Evolutionary conservation across 2,797 vertebrate genomes (phyloP), one percentile per base, ranked within the genome.

Genomic region (Lithobates sylvaticus): DNA sequence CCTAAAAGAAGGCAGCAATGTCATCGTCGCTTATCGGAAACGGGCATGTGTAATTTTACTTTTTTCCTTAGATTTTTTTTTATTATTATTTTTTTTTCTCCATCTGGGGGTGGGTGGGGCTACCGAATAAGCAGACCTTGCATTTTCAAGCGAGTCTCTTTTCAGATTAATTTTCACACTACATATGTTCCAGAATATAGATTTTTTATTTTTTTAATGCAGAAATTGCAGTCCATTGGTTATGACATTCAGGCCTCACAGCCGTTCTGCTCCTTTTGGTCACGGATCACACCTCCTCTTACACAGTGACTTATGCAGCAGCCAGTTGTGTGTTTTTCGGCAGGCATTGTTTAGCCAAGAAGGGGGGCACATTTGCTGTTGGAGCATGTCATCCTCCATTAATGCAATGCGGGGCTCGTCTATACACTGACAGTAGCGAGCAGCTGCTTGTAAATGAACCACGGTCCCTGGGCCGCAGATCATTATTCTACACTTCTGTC

Each of bases 381-480:
- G 92, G 95, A 93, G 95, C 95, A 94, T 96, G 95, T 97, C 96
- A 92, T 90, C 93, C 88, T 89, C 93, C 88, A 93, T 97, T 97
- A 97, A 94, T 91, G 77, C 92, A 90, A 92, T 94, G 96, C 94
- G 94, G 94, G 78, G 96, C 95, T 95, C 93, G 92, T 91, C 94
- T 95, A 96, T 94, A 93, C 96, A 94, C 95, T 95, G 96, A 96
- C 93, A 95, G 94, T 90, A 93, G 93, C 95, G 95, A 97, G 96
- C 97, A 97, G 96, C 96, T 96, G 96, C 95, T 96, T 96, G 96
- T 96, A 97, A 98, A 98, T 96, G 95, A 98, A 94, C 95, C 91
- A 89, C 94, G 91, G 89, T 94, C 93, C 94, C 93, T 90, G 91
- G 88, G 88, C 92, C 95, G 93, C 88, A 91, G 90, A 91, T 95